These are phyloP conservation scores for Helicolenus hilgendorfi DNA, from an alignment of 2,797 vertebrate species.

Conservation along the genomic window DNA sequence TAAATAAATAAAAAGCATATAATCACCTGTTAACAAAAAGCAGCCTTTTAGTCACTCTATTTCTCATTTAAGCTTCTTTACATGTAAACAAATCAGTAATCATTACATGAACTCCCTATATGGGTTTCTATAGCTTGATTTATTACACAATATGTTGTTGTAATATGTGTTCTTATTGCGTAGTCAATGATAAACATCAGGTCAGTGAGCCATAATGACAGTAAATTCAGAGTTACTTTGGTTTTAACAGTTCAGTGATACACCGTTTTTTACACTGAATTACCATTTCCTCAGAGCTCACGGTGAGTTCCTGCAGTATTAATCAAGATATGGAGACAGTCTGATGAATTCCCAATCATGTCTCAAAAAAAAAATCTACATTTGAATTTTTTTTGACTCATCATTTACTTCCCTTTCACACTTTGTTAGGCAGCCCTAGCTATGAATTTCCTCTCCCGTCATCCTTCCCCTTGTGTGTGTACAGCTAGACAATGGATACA, in stretches of 20 bases:
- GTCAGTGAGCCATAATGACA: neutral
- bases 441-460: constrained; percentile 31
- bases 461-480: constrained; percentile 1
- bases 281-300: constrained; percentile 13
- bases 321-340: constrained; percentile 27
- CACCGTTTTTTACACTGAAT: neutral
- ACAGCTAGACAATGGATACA: constrained; percentile 43
- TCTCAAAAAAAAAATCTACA: constrained; percentile 34
- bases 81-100: neutral
- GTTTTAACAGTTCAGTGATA: neutral
- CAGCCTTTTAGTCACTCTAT: neutral
- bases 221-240: neutral
- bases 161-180: neutral
- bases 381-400: constrained; percentile 43
- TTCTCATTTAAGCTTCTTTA: neutral
- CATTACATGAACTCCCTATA: neutral
- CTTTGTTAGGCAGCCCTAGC: constrained; percentile 24
- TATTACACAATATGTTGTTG: neutral
- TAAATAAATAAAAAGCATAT: neutral
- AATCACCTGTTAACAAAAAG: neutral
- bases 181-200: neutral
- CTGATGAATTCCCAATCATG: constrained; percentile 42
- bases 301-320: neutral
- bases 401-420: constrained; percentile 31
- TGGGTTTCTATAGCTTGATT: neutral